Conservation (phyloP, 2,797 vertebrate genomes). For the Trichosurus vulpecula region DNA sequence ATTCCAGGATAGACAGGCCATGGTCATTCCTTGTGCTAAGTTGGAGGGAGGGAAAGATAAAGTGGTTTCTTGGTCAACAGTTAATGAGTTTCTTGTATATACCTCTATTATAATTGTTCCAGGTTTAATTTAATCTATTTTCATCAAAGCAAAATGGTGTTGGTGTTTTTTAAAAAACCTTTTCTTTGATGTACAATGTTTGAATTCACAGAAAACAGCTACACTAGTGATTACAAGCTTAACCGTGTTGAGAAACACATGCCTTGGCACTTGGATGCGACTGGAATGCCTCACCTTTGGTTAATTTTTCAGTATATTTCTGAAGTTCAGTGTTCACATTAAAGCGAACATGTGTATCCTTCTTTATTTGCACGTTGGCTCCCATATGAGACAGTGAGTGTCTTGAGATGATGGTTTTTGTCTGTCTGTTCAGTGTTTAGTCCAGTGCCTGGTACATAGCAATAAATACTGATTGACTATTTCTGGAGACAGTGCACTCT, state of each 20-base stretch:
- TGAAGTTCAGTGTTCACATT: slow-evolving; percentile 96
- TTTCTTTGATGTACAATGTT: slow-evolving; percentile 99
- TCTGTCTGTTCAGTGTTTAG: not conserved
- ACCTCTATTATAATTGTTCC: slow-evolving; percentile 97
- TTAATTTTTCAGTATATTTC: slow-evolving; percentile 94
- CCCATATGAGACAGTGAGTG: not conserved
- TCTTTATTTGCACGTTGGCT: slow-evolving; percentile 85
- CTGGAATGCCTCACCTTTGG: slow-evolving; percentile 87
- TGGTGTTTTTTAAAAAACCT: slow-evolving; percentile 98
- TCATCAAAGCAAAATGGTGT: slow-evolving; percentile 99
- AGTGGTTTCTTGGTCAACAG: slow-evolving; percentile 98
- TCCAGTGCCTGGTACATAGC: not conserved
- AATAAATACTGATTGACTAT: not conserved
- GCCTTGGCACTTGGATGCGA: not conserved
- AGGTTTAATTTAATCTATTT: slow-evolving; percentile 98
- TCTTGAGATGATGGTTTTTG: not conserved
- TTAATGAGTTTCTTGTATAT: slow-evolving; percentile 99
- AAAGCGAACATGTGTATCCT: slow-evolving; percentile 97
- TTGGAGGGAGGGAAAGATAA: slow-evolving; percentile 97
- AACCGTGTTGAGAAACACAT: not conserved
- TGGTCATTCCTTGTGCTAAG: slow-evolving; percentile 95
- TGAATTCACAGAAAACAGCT: slow-evolving; percentile 99
- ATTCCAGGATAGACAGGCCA: slow-evolving; percentile 60
- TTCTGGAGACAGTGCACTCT: not conserved
- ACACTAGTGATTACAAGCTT: slow-evolving; percentile 72